Percentiles rank a stretch among this genome's conserved stretches.
Conservation (phyloP, 2,797 vertebrate species). For the Odontamblyopus lacepedii region DNA sequence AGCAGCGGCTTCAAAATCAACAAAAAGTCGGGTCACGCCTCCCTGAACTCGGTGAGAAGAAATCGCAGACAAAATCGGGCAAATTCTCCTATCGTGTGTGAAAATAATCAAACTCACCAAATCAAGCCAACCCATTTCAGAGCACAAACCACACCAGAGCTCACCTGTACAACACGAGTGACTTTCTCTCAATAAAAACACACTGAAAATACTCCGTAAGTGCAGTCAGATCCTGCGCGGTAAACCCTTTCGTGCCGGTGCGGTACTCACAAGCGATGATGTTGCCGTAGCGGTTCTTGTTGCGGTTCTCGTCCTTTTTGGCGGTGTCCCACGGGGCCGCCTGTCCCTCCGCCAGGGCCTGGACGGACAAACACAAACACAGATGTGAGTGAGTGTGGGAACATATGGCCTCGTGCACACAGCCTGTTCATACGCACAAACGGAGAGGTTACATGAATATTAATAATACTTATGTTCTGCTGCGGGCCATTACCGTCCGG, state of each 20-base stretch:
- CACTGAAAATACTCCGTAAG: neutral
- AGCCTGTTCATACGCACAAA: conserved; percentile 43
- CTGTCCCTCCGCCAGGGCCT: conserved; percentile 95
- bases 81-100: too few species aligned
- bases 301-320: conserved; percentile 97
- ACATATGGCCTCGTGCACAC: conserved; percentile 46
- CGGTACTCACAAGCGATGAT: conserved; percentile 97
- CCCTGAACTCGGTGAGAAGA: too few species aligned
- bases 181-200: neutral
- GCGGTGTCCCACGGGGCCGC: conserved; percentile 96
- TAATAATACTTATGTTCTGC: conserved; percentile 26
- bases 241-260: neutral
- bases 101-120: neutral
- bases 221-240: neutral
- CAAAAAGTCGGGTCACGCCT: too few species aligned
- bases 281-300: conserved; percentile 98
- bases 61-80: too few species aligned
- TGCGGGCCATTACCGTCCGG: conserved; percentile 1
- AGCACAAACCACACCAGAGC: conserved; percentile 5
- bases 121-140: neutral
- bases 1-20: too few species aligned
- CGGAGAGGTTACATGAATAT: conserved; percentile 40
- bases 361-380: conserved; percentile 31
- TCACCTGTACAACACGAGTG: neutral
- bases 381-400: conserved; percentile 17